Percentiles rank a stretch among this genome's conserved stretches.
Conservation (phyloP, 2,797 vertebrate species). For the Neomorphus geoffroyi region DNA sequence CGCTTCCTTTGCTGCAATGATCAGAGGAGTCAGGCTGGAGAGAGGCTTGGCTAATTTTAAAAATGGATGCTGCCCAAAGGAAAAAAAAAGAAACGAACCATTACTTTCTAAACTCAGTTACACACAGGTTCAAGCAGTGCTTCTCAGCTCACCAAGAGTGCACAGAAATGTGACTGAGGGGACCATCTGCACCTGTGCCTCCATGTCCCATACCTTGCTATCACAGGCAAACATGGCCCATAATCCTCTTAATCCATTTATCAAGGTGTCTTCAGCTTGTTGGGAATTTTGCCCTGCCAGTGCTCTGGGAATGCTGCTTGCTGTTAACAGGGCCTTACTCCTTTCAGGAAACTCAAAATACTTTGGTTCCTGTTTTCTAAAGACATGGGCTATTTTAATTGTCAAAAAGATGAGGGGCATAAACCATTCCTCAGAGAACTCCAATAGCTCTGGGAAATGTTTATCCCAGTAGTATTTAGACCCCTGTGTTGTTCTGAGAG, state of each 20-base stretch:
- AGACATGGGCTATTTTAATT: neutral
- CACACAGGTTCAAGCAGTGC: neutral
- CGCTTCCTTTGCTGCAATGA: slow-evolving; percentile 90
- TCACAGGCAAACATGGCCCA: neutral
- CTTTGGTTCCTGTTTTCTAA: neutral
- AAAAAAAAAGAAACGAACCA: neutral
- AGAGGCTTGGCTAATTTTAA: slow-evolving; percentile 92
- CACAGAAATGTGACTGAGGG: neutral
- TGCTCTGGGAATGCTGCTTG: neutral
- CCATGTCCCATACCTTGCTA: neutral
- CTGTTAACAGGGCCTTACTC: neutral
- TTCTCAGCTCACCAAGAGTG: neutral
- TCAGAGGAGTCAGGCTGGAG: slow-evolving; percentile 90
- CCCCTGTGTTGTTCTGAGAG: neutral
- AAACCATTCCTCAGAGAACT: neutral
- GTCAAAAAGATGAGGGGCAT: neutral
- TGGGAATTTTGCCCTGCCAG: neutral
- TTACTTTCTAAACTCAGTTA: slow-evolving; percentile 23
- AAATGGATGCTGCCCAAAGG: slow-evolving; percentile 85
- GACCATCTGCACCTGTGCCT: neutral
- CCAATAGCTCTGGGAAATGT: neutral
- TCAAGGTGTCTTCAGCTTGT: neutral
- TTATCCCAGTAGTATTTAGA: neutral
- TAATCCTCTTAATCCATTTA: neutral
- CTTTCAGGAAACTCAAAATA: neutral